Evolutionary conservation across 2,113 vertebrate species (phyloP).

Genomic region (Galemys pyrenaicus): DNA sequence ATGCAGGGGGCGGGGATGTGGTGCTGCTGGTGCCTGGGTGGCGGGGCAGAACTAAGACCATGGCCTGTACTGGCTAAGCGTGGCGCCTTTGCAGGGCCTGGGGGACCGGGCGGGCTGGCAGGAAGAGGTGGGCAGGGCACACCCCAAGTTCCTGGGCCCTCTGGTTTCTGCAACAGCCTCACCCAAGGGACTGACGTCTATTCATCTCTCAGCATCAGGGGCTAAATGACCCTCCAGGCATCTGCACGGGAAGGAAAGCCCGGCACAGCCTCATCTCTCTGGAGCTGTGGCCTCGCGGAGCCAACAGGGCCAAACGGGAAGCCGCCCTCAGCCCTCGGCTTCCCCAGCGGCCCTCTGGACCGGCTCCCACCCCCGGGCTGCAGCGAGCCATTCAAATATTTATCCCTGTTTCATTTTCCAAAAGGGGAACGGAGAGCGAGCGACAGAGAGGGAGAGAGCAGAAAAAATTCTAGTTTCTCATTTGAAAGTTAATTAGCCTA

Average conservation of each 20-base stretch:
- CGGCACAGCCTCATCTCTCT: background rate
- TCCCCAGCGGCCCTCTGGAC: background rate
- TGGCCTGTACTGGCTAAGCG: too few species aligned
- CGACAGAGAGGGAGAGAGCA: constrained; percentile 49
- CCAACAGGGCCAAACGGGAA: background rate
- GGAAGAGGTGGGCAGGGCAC: fast-evolving
- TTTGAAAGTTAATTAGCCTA: constrained; percentile 92
- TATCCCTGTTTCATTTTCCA: constrained; percentile 79
- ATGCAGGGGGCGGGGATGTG: too few species aligned
- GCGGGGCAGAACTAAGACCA: too few species aligned
- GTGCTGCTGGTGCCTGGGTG: too few species aligned
- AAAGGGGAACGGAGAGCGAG: constrained; percentile 58
- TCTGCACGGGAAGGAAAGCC: background rate
- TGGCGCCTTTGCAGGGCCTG: too few species aligned
- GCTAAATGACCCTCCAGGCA: fast-evolving
- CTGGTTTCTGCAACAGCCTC: background rate
- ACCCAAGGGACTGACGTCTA: background rate
- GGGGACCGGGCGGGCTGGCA: fast-evolving
- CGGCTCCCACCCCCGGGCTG: background rate
- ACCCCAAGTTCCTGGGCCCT: too few species aligned
- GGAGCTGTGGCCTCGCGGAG: background rate
- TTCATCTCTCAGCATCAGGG: background rate
- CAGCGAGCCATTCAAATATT: constrained; percentile 82
- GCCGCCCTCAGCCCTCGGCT: background rate
- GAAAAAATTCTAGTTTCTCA: constrained; percentile 83